A percentile compares a stretch with the other conserved stretches of the same genome.
Conservation (phyloP, 1,140 invertebrate species). For the Eulimnadia texana region DNA sequence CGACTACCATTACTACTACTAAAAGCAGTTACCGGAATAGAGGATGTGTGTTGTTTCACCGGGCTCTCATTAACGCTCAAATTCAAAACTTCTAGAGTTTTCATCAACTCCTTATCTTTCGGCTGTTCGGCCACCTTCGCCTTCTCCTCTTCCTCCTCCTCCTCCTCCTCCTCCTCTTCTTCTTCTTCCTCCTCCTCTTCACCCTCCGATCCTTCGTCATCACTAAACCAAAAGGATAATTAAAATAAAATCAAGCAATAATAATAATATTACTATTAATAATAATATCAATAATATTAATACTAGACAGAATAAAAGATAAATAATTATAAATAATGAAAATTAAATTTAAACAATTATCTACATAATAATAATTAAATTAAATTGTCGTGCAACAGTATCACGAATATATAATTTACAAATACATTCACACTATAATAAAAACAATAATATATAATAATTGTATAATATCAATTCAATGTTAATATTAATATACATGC, state of each 20-base stretch:
- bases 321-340: conserved; percentile 15
- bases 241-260: conserved; percentile 21
- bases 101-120: conserved; percentile 15
- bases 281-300: conserved; percentile 14
- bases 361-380: background rate
- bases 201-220: conserved; percentile 30
- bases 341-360: conserved; percentile 4
- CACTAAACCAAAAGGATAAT: conserved; percentile 27
- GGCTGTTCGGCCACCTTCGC: conserved; percentile 26
- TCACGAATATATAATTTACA: too few relatives aligned
- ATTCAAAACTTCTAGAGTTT: conserved; percentile 9
- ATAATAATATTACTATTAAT: background rate
- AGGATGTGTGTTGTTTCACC: conserved; percentile 11
- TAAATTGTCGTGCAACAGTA: background rate
- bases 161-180: conserved; percentile 23
- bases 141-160: conserved; percentile 16
- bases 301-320: conserved; percentile 28
- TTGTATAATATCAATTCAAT: too few relatives aligned
- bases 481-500: too few relatives aligned
- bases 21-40: conserved; percentile 23
- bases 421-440: too few relatives aligned
- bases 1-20: conserved; percentile 18
- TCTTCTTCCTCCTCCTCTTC: conserved; percentile 24
- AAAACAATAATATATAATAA: too few relatives aligned
- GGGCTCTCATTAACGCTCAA: conserved; percentile 10